Conservation (phyloP, 2,797 vertebrate genomes). For the Pipistrellus nathusii region DNA sequence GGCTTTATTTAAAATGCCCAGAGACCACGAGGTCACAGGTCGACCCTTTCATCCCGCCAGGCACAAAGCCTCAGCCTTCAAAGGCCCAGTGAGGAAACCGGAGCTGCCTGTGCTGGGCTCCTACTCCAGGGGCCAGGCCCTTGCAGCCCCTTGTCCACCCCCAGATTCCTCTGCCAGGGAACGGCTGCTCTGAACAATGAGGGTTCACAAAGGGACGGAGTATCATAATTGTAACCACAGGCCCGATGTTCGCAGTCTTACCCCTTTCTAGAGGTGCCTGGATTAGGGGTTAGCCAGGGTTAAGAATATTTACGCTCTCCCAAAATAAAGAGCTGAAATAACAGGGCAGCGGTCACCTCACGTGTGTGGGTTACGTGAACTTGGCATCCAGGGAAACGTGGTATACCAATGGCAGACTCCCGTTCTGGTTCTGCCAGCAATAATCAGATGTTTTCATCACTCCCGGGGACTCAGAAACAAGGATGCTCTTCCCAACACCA, state of each 20-base stretch:
- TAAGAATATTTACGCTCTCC: conserved; percentile 77
- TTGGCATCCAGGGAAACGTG: conserved; percentile 65
- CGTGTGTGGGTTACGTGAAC: conserved; percentile 67
- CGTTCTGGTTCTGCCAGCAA: conserved; percentile 9
- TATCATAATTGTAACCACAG: conserved; percentile 33
- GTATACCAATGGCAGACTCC: conserved; percentile 34
- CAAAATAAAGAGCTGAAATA: conserved; percentile 74
- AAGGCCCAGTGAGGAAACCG: neutral
- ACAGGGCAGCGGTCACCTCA: conserved; percentile 62
- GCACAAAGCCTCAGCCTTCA: neutral
- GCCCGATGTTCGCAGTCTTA: neutral
- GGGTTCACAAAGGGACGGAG: neutral
- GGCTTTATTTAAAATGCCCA: conserved; percentile 12
- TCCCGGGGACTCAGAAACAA: conserved; percentile 71
- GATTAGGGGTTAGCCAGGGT: conserved; percentile 59
- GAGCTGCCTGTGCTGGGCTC: neutral
- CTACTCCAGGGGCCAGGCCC: neutral
- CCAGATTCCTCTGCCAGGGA: neutral
- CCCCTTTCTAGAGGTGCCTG: conserved; percentile 63
- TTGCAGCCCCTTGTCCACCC: neutral
- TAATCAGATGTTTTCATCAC: conserved; percentile 70
- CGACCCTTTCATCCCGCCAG: neutral
- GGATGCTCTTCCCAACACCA: conserved; percentile 52
- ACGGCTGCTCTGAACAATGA: rapidly evolving
- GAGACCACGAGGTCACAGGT: neutral